Percentiles rank a stretch among this genome's conserved stretches.
These are phyloP conservation scores for Conops quadrifasciatus DNA, from an alignment of 2,888 invertebrate genomes.

Conservation along the genomic window DNA sequence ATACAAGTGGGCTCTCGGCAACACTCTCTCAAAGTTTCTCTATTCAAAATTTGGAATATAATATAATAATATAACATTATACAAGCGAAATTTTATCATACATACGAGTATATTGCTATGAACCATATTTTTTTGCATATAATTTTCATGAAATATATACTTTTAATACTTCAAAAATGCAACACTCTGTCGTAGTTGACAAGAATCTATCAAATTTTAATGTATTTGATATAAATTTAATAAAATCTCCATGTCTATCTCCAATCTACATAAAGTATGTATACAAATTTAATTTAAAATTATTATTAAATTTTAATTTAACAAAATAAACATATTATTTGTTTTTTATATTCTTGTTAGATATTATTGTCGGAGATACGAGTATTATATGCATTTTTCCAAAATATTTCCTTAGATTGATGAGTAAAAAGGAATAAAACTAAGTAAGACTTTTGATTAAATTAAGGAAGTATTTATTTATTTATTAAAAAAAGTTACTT, in stretches of 20 bases:
- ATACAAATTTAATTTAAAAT: neutral
- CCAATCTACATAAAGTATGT: neutral
- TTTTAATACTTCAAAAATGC: constrained; percentile 12
- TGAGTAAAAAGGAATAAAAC: neutral
- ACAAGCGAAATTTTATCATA: constrained; percentile 18
- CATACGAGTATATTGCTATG: constrained; percentile 13
- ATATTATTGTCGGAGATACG: neutral
- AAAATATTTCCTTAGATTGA: neutral
- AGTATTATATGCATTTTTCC: neutral
- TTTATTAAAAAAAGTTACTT: neutral
- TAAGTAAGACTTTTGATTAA: constrained; percentile 8
- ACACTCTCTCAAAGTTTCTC: too few species aligned
- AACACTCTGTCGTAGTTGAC: constrained; percentile 4
- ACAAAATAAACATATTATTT: neutral
- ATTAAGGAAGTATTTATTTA: neutral
- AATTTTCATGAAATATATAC: constrained; percentile 20
- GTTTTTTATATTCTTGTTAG: too few species aligned
- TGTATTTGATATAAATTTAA: constrained; percentile 10
- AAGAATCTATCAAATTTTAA: constrained; percentile 5
- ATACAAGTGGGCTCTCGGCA: too few species aligned
- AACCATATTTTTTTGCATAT: constrained; percentile 13
- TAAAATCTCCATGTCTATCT: neutral
- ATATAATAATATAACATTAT: neutral
- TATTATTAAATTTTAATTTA: neutral
- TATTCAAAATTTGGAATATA: too few species aligned